A percentile compares a stretch with the other conserved stretches of the same genome.
Evolutionary conservation across 2,888 invertebrate species (phyloP).

Genomic region (Drosophila atripex): DNA sequence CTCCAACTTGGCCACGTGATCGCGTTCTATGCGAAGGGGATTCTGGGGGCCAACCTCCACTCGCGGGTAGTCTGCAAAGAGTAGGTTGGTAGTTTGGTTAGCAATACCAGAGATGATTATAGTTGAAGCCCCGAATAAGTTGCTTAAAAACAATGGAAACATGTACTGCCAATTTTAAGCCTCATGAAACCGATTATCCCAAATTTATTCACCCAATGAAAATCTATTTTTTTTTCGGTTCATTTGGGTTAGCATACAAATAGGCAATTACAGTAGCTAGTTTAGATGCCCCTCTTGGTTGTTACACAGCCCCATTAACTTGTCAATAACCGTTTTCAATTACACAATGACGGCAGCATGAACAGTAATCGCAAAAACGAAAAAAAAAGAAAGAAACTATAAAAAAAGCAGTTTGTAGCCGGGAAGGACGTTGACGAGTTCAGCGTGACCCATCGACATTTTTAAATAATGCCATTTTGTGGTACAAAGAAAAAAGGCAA

Average conservation of each 20-base stretch:
- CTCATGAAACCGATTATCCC: not conserved
- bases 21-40: slow-evolving; percentile 93
- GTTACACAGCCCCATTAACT: slow-evolving; percentile 57
- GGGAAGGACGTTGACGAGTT: slow-evolving; percentile 51
- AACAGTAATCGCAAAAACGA: slow-evolving; percentile 6
- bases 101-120: not conserved
- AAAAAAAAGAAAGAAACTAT: not conserved
- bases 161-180: not conserved
- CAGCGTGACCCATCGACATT: slow-evolving; percentile 73
- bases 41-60: slow-evolving; percentile 96
- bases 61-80: slow-evolving; percentile 92
- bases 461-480: slow-evolving; percentile 72
- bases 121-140: not conserved
- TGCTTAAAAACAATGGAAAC: not conserved
- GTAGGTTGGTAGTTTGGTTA: too few relatives aligned
- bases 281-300: slow-evolving; percentile 18
- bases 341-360: slow-evolving; percentile 48
- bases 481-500: slow-evolving; percentile 23
- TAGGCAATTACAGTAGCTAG: slow-evolving; percentile 65
- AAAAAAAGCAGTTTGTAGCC: slow-evolving; percentile 2
- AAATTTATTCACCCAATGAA: slow-evolving; percentile 30
- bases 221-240: slow-evolving; percentile 26
- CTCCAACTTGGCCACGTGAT: slow-evolving; percentile 92
- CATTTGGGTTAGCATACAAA: slow-evolving; percentile 61
- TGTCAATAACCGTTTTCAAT: slow-evolving; percentile 78